Evolutionary conservation across 1,140 invertebrate species (phyloP).

Genomic region (Plodia interpunctella): DNA sequence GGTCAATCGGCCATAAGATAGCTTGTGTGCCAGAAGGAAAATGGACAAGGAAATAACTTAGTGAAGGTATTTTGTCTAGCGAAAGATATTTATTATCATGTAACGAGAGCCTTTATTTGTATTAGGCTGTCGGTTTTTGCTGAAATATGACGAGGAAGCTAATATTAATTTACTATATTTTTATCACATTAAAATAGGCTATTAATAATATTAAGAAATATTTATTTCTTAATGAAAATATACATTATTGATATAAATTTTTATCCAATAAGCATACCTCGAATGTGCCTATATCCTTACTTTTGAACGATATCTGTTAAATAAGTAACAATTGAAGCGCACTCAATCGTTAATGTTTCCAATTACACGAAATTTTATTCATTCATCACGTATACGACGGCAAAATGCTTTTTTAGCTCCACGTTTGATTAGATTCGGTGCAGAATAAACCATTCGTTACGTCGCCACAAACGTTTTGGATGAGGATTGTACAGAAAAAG

Average conservation of each 20-base stretch:
- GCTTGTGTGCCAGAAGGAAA: constrained; percentile 12
- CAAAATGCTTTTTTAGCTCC: constrained; percentile 38
- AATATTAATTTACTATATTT: background rate
- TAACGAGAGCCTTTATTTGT: background rate
- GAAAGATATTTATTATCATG: constrained; percentile 1
- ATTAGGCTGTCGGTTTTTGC: background rate
- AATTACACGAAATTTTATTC: constrained; percentile 52
- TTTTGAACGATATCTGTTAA: background rate
- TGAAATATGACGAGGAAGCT: background rate
- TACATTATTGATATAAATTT: too few relatives aligned
- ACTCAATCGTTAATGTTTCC: constrained; percentile 32
- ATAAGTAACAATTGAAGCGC: background rate
- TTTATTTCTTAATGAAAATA: too few relatives aligned
- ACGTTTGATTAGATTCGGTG: constrained; percentile 59
- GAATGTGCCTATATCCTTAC: background rate
- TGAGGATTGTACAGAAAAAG: background rate
- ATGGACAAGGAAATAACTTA: constrained; percentile 8
- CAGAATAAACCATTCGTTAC: constrained; percentile 58
- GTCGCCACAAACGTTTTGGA: constrained; percentile 39
- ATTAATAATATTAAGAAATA: too few relatives aligned
- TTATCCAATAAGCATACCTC: too few relatives aligned
- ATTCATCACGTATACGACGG: constrained; percentile 46
- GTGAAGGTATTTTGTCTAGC: background rate
- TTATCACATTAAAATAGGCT: background rate
- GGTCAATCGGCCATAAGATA: constrained; percentile 7